Evolutionary conservation across 1,140 invertebrate genomes (phyloP), one percentile per base, ranked within the genome.

Genomic region (Mactra quadrangularis): DNA sequence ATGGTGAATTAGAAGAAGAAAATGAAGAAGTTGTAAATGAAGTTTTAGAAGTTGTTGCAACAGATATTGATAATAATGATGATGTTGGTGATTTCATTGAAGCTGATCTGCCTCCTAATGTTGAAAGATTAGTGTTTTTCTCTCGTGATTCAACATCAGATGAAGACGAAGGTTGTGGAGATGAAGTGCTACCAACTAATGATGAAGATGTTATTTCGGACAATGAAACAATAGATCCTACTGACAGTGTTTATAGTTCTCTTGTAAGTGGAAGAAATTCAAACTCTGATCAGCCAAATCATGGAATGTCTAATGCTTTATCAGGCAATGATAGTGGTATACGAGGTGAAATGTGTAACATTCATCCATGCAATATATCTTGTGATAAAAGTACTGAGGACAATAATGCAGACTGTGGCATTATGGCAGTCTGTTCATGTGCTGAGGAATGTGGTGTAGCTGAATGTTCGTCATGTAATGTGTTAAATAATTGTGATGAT

Each of bases 61-160:
- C 70, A 41, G 55, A 59, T 31, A n/a, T 76, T 19, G 88, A 89
- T 35, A 85, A 66, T 81, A 82, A 83, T 75, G 90, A 91, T 50
- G 90, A 91, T 57, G 85, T 88, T 52, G 90, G 90, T n/a, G 90
- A 91, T 77, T 91, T 90, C 81, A 91, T 91, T 77, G 90, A 91
- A 77, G 86, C 90, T 59, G 90, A 91, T 77, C 83, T 91, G 53
- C 90, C 90, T 17, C 76, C 87, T 60, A 83, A 86, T 72, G 84
- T 85, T 47, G 85, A 86, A 25, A 85, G 88, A 27, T 85, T 88
- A 19, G 81, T 89, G 57, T 91, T 89, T 50, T 88, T 86, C 74
- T 90, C 88, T 27, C 86, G 88, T 81, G 89, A 87, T 38, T 87
- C 88, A 60, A 88, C 88, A 15, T 88, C 86, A 11, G 87, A 88